These are phyloP conservation scores for Sphenopsis melanotis DNA, from an alignment of 2,797 vertebrate genomes.

Conservation along the genomic window DNA sequence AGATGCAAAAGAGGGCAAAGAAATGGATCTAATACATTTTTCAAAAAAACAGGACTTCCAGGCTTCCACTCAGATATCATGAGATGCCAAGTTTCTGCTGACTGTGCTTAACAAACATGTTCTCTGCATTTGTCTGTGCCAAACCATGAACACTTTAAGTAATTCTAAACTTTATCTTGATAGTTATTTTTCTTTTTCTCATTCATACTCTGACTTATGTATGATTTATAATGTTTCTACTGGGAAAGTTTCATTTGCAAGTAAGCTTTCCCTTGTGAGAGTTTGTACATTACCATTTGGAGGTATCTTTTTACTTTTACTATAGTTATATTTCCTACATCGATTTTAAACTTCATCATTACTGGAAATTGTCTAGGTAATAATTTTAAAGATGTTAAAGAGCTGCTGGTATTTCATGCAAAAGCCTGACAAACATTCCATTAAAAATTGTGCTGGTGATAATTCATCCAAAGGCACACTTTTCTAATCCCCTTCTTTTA, in stretches of 20 bases:
- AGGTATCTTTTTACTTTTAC: conserved; percentile 26
- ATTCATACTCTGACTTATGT: conserved; percentile 33
- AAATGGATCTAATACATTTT: neutral
- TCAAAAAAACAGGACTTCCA: neutral
- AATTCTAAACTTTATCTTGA: conserved; percentile 10
- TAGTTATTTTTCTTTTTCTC: conserved; percentile 36
- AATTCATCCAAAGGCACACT: conserved; percentile 46
- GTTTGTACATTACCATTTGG: conserved; percentile 17
- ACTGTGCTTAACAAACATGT: neutral
- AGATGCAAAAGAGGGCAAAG: neutral
- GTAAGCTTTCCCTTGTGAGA: conserved; percentile 7
- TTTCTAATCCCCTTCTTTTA: conserved; percentile 4
- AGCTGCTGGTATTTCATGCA: conserved; percentile 16
- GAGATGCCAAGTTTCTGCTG: neutral
- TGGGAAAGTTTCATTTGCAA: conserved; percentile 29
- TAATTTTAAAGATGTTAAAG: conserved; percentile 45
- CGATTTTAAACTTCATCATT: conserved; percentile 28
- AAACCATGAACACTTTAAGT: neutral
- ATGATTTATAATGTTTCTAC: conserved; percentile 44
- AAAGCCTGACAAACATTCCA: conserved; percentile 42
- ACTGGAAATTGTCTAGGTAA: conserved; percentile 34
- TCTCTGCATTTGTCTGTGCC: conserved; percentile 15
- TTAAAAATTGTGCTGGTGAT: neutral
- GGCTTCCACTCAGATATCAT: neutral
- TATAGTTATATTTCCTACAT: conserved; percentile 57